Evolutionary conservation across 1,140 invertebrate genomes (phyloP).

Genomic region (Micrasema minimum): DNA sequence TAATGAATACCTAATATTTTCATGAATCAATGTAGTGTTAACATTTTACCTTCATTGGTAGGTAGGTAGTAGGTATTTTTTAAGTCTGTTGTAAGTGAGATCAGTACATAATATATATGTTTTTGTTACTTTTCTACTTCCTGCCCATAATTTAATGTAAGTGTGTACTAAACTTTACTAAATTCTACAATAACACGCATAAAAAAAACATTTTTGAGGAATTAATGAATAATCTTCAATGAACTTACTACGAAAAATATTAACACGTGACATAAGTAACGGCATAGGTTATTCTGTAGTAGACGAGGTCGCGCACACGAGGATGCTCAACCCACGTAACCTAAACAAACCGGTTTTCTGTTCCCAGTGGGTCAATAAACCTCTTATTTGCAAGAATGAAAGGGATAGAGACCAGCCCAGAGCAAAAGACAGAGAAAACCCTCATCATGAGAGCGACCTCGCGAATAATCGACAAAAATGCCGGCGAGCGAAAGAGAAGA

Average conservation of each 20-base stretch:
- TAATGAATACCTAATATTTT: no score
- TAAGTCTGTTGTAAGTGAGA: no score
- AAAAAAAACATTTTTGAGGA: no score
- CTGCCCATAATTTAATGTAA: no score
- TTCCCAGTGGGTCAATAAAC: constrained; percentile 29
- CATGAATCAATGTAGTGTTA: no score
- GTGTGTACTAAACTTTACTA: no score
- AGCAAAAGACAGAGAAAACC: constrained; percentile 36
- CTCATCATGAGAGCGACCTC: constrained; percentile 24
- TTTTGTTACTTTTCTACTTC: no score
- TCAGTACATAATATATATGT: no score
- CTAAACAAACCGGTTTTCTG: constrained; percentile 20
- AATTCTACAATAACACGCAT: no score
- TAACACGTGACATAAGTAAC: constrained; percentile 1
- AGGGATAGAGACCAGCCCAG: constrained; percentile 11
- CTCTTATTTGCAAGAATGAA: constrained; percentile 17
- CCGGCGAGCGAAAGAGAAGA: constrained; percentile 33
- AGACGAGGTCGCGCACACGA: constrained; percentile 22
- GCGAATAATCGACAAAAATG: constrained; percentile 8
- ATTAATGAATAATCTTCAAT: background rate
- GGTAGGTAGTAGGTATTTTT: no score
- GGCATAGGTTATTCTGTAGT: constrained; percentile 13
- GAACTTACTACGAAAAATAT: background rate
- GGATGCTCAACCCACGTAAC: background rate
- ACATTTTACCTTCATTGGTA: no score